phyloP scores from a whole-genome alignment of 2,113 vertebrate genomes.

The Engystomops pustulosus region DNA sequence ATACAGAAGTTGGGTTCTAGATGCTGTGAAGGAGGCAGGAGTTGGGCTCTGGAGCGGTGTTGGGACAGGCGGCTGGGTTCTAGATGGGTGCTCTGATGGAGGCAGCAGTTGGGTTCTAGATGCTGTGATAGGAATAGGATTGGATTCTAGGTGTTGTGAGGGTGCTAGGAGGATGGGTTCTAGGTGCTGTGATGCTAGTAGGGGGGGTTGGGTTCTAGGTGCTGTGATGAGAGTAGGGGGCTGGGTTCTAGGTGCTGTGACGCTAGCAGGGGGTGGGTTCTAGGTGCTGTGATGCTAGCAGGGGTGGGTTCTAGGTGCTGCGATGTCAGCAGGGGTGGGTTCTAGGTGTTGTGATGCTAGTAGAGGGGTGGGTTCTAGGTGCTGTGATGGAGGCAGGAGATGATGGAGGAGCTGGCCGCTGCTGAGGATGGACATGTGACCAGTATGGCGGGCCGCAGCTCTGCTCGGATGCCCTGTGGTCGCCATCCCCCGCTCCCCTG shows the following conservation, averaged over 20 bases:
- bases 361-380: neutral
- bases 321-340: neutral
- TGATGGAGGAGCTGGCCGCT: neutral
- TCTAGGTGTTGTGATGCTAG: neutral
- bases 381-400: neutral
- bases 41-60: neutral
- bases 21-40: too few species aligned
- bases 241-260: neutral
- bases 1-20: neutral
- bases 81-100: too few species aligned
- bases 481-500: neutral
- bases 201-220: neutral
- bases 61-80: neutral
- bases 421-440: constrained; percentile 16
- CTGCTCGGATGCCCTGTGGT: neutral
- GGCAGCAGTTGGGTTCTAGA: neutral
- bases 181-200: too few species aligned
- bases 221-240: neutral
- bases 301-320: neutral
- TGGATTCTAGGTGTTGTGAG: neutral
- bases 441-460: neutral
- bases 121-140: neutral
- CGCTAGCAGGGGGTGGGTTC: neutral
- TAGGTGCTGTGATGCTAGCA: neutral
- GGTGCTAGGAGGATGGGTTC: neutral